phyloP scores from a whole-genome alignment of 2,113 vertebrate species.

The Pipa parva region DNA sequence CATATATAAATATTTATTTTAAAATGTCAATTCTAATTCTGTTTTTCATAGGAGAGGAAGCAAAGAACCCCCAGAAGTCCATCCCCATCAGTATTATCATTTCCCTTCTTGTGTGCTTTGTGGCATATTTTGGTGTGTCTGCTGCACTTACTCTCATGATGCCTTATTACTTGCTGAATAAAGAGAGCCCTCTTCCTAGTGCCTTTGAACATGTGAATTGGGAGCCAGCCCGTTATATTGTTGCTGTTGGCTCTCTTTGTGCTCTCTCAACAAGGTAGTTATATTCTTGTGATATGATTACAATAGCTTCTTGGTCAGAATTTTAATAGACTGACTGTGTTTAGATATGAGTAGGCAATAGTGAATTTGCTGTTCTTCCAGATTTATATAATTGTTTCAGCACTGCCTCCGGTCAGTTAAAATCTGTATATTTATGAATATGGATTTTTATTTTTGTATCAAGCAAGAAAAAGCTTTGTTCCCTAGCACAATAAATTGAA shows the following conservation, averaged over 20 bases:
- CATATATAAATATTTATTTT: no score
- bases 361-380: no score
- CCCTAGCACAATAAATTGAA: no score
- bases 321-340: no score
- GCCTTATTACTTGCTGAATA: conserved; percentile 82
- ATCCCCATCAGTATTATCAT: conserved; percentile 89
- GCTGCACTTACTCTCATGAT: conserved; percentile 92
- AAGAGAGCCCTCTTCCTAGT: conserved; percentile 82
- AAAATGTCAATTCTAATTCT: background rate
- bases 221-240: conserved; percentile 81
- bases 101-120: conserved; percentile 88
- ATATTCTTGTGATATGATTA: no score
- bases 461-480: no score
- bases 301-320: no score
- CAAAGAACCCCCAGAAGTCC: conserved; percentile 85
- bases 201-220: conserved; percentile 81
- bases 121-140: conserved; percentile 90
- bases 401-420: no score
- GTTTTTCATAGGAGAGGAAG: conserved; percentile 80
- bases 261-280: conserved; percentile 95
- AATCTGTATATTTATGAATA: no score
- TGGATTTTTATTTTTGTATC: no score
- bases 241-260: conserved; percentile 87
- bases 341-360: no score
- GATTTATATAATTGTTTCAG: no score